These are phyloP conservation scores for Formica aserva DNA, from an alignment of 2,888 invertebrate species.

Conservation along the genomic window DNA sequence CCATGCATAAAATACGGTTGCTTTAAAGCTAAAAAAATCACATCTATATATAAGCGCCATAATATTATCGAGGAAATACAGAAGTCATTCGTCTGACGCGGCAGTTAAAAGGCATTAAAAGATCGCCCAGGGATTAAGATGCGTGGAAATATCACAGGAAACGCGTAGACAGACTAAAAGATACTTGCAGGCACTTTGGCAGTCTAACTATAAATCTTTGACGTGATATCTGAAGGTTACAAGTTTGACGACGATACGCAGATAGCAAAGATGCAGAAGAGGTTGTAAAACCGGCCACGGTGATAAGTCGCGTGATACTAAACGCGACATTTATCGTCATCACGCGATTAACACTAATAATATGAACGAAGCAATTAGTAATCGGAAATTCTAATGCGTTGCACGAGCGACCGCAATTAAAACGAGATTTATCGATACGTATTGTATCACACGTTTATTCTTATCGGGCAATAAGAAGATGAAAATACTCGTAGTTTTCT, in stretches of 20 bases:
- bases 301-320: background rate
- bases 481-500: background rate
- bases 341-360: background rate
- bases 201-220: slow-evolving; percentile 2
- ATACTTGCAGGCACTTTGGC: background rate
- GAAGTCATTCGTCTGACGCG: slow-evolving; percentile 9
- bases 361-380: background rate
- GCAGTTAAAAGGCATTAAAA: background rate
- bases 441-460: background rate
- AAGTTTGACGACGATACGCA: slow-evolving; percentile 13
- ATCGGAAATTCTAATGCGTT: background rate
- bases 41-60: background rate
- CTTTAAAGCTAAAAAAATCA: background rate
- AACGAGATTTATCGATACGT: background rate
- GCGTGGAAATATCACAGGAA: background rate
- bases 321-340: background rate
- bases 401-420: background rate
- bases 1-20: background rate
- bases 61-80: background rate
- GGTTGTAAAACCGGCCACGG: background rate
- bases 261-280: background rate
- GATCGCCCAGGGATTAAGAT: background rate
- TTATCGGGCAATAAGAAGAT: background rate
- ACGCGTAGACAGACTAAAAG: background rate
- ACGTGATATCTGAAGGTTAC: slow-evolving; percentile 9